A percentile compares a stretch with the other conserved stretches of the same genome.
Conservation (phyloP, 2,888 invertebrate species). For the Drosophila hamatofila region DNA sequence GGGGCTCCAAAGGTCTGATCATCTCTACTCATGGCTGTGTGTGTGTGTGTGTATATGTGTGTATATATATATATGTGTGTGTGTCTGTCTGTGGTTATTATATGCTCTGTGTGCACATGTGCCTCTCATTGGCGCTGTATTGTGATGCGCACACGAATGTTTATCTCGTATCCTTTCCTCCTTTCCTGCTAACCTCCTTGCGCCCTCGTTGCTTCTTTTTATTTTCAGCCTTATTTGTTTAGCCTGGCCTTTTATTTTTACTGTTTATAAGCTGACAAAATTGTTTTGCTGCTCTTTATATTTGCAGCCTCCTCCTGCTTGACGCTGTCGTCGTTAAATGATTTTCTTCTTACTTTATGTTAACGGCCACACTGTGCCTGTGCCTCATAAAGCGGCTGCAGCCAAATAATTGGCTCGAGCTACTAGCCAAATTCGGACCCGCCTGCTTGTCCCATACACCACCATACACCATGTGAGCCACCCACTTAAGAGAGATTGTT, state of each 20-base stretch:
- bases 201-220: neutral
- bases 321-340: slow-evolving; percentile 49
- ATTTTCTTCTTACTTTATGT: slow-evolving; percentile 30
- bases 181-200: slow-evolving; percentile 2
- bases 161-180: slow-evolving; percentile 1
- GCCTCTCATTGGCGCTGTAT: slow-evolving; percentile 66
- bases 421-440: slow-evolving; percentile 9
- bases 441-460: slow-evolving; percentile 4
- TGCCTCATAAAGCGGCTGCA: slow-evolving; percentile 59
- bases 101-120: slow-evolving; percentile 16
- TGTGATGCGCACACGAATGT: slow-evolving; percentile 45
- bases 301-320: slow-evolving; percentile 8
- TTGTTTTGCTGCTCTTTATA: slow-evolving; percentile 56
- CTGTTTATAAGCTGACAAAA: slow-evolving; percentile 78
- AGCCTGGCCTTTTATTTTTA: slow-evolving; percentile 73
- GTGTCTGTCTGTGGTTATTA: slow-evolving; percentile 12
- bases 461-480: slow-evolving; percentile 25
- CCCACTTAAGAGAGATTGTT: slow-evolving; percentile 27
- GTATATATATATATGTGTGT: slow-evolving; percentile 2
- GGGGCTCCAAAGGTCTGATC: slow-evolving; percentile 21
- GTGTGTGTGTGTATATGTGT: slow-evolving; percentile 8
- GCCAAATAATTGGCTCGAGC: slow-evolving; percentile 62
- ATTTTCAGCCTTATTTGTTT: slow-evolving; percentile 57
- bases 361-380: slow-evolving; percentile 55
- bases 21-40: slow-evolving; percentile 1